Conservation (phyloP, 2,888 invertebrate genomes). For the Branchipolynoe longqiensis region DNA sequence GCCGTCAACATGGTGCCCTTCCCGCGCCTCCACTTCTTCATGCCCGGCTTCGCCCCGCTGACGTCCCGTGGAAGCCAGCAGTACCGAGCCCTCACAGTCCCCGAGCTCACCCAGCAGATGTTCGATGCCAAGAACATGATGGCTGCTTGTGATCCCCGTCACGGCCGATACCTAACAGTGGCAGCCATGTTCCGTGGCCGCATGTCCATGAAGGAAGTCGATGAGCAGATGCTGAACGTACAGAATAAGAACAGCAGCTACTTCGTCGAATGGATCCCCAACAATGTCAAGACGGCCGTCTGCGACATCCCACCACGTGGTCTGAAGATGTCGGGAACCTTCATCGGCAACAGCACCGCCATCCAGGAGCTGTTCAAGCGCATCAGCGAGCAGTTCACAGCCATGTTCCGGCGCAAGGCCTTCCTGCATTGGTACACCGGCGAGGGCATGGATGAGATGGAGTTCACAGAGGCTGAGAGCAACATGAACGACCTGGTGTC, state of each 20-base stretch:
- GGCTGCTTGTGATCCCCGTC: conserved; percentile 59
- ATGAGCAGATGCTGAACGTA: conserved; percentile 57
- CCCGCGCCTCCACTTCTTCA: conserved; percentile 93
- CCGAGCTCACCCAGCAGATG: conserved; percentile 60
- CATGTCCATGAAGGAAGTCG: conserved; percentile 81
- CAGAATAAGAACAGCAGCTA: conserved; percentile 59
- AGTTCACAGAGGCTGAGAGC: conserved; percentile 58
- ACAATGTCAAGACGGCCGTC: conserved; percentile 58
- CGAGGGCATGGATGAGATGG: conserved; percentile 59
- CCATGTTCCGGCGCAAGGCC: conserved; percentile 57
- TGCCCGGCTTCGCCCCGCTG: conserved; percentile 84
- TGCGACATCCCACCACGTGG: conserved; percentile 59
- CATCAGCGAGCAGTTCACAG: conserved; percentile 58
- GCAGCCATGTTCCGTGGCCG: conserved; percentile 75
- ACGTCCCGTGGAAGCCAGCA: conserved; percentile 58
- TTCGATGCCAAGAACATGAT: conserved; percentile 61
- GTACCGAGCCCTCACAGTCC: conserved; percentile 58
- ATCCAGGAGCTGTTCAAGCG: conserved; percentile 60
- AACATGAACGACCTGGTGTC: conserved; percentile 59
- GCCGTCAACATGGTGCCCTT: conserved; percentile 85
- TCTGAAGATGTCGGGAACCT: conserved; percentile 59
- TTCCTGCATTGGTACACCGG: conserved; percentile 59
- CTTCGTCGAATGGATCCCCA: conserved; percentile 59
- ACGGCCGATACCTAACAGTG: conserved; percentile 51
- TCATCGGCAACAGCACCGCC: conserved; percentile 57